Percentiles rank a stretch among this genome's conserved stretches.
These are phyloP conservation scores for Bungarus multicinctus DNA, from an alignment of 2,113 vertebrate species.

Conservation along the genomic window DNA sequence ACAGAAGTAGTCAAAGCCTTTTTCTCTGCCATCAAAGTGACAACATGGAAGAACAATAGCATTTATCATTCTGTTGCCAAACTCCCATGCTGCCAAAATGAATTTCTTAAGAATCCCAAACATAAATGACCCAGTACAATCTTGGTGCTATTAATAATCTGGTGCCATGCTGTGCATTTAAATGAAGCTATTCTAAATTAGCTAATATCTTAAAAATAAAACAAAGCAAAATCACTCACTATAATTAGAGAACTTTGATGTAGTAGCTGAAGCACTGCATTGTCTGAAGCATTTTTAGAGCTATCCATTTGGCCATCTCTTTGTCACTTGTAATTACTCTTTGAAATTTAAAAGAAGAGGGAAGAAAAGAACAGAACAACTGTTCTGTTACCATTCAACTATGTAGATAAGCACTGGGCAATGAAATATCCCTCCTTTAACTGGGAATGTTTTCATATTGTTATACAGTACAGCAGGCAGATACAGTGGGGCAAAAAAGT, in stretches of 20 bases:
- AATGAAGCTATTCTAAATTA: constrained; percentile 28
- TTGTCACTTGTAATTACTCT: constrained; percentile 20
- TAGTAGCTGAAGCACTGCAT: not conserved
- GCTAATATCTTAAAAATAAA: not conserved
- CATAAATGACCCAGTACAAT: not conserved
- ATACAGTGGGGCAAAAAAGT: too few species aligned
- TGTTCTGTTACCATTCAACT: not conserved
- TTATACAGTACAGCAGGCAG: constrained; percentile 27
- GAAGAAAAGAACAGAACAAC: not conserved
- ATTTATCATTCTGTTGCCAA: constrained; percentile 3
- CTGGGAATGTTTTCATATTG: constrained; percentile 27
- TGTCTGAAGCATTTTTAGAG: not conserved
- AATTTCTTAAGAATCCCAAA: not conserved
- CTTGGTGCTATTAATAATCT: constrained; percentile 10
- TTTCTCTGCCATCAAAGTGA: not conserved
- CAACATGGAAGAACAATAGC: not conserved
- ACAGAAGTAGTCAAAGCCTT: not conserved
- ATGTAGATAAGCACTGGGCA: constrained; percentile 18
- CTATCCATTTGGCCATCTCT: not conserved
- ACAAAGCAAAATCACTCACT: not conserved
- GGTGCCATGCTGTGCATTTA: rapidly evolving
- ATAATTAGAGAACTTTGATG: not conserved
- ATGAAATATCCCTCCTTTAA: constrained; percentile 40
- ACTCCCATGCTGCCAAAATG: not conserved
- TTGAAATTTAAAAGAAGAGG: constrained; percentile 18